Percentiles rank a stretch among this genome's conserved stretches.
phyloP scores from a whole-genome alignment of 2,797 vertebrate species.

The Peromyscus nudipes region DNA sequence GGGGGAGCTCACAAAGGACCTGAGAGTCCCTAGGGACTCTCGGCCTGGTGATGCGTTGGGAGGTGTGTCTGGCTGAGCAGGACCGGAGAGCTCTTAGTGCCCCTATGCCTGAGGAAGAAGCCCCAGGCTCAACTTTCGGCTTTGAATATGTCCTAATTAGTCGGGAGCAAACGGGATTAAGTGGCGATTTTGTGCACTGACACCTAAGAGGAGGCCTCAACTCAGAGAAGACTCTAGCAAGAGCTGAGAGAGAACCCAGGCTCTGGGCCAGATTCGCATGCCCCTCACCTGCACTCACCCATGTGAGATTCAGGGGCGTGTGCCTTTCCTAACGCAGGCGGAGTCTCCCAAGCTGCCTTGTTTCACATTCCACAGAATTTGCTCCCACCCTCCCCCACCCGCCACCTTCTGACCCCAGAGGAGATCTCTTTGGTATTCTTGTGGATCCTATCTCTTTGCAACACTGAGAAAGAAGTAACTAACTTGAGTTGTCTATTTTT shows the following conservation, averaged over 20 bases:
- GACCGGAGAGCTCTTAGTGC: neutral
- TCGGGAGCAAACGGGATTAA: conserved; percentile 80
- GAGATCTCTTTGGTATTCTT: conserved; percentile 13
- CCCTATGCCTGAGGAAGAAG: conserved; percentile 29
- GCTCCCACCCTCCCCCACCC: neutral
- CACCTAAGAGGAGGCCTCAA: conserved; percentile 54
- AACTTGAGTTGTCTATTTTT: conserved; percentile 62
- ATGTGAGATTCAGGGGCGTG: neutral
- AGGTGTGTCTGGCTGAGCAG: neutral
- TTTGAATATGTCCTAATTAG: conserved; percentile 83
- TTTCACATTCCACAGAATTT: neutral
- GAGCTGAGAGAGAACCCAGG: neutral
- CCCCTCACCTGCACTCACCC: conserved; percentile 65
- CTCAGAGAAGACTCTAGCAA: neutral
- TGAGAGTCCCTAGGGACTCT: neutral
- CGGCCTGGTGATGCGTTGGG: neutral
- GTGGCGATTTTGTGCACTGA: conserved; percentile 82
- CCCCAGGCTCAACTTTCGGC: conserved; percentile 61
- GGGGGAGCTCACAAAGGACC: neutral
- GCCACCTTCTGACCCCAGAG: neutral
- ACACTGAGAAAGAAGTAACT: neutral
- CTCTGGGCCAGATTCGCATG: neutral
- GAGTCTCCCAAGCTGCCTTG: neutral
- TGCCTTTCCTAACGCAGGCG: neutral
- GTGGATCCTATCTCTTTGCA: conserved; percentile 10